Percentiles rank a stretch among this genome's conserved stretches.
Conservation (phyloP, 23 tunicate species). For the Diplosoma virens region DNA sequence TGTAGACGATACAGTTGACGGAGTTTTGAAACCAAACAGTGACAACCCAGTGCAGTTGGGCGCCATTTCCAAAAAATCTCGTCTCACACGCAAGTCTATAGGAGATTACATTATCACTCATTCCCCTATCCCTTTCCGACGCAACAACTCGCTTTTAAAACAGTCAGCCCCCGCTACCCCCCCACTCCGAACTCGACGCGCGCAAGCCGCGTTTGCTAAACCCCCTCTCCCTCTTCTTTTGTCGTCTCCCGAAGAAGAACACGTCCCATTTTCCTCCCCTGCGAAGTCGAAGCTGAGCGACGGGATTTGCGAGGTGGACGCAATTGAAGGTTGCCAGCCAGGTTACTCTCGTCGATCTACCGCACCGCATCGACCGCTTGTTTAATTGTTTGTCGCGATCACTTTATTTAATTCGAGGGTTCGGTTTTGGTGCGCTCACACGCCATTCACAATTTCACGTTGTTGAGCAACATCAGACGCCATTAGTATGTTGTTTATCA, state of each 20-base stretch:
- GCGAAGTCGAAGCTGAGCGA: no score
- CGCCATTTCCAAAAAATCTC: background rate
- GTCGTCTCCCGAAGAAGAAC: conserved; percentile 15
- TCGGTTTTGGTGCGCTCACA: no score
- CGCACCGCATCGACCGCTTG: no score
- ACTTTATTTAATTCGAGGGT: no score
- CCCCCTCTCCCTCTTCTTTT: background rate
- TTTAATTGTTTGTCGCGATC: no score
- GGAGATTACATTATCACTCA: conserved; percentile 24
- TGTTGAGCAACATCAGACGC: no score
- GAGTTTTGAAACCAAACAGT: background rate
- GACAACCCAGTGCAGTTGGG: background rate
- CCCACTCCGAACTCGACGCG: background rate
- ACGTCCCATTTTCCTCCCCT: no score
- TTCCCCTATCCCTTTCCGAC: conserved; percentile 20
- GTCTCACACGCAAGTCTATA: conserved; percentile 8
- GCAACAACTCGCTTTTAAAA: conserved; percentile 2
- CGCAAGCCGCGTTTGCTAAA: background rate
- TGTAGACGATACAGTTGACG: background rate
- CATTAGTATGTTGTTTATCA: no score
- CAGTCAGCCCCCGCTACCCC: background rate
- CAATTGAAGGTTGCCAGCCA: no score
- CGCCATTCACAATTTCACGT: no score
- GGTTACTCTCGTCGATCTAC: no score
- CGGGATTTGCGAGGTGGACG: no score